Conservation (phyloP, 2,797 vertebrate genomes). For the Coilia nasus region DNA sequence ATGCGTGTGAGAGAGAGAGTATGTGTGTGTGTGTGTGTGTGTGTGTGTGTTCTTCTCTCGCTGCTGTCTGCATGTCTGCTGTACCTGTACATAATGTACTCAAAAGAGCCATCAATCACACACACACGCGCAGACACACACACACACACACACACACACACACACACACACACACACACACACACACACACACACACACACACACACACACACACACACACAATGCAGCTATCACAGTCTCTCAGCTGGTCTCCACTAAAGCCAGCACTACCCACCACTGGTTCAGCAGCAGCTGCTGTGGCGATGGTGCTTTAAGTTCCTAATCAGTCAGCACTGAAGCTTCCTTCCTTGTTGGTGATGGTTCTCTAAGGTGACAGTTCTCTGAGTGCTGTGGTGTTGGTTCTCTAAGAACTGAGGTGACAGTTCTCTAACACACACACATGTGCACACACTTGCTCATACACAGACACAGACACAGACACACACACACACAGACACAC, state of each 20-base stretch:
- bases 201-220: background rate
- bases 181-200: slow-evolving; percentile 1
- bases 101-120: too few relatives aligned
- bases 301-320: too few relatives aligned
- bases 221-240: too few relatives aligned
- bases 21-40: background rate
- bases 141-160: background rate
- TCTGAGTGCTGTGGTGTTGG: too few relatives aligned
- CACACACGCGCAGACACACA: background rate
- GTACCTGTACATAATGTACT: background rate
- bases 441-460: background rate
- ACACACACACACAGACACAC: background rate
- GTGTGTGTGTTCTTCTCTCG: background rate
- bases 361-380: too few relatives aligned
- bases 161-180: background rate
- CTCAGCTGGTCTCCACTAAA: too few relatives aligned
- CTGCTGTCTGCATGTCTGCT: background rate
- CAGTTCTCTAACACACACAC: background rate
- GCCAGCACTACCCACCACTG: too few relatives aligned
- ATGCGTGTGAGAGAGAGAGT: background rate
- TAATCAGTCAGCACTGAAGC: too few relatives aligned
- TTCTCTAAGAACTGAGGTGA: too few relatives aligned
- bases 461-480: background rate
- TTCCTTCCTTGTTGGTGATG: too few relatives aligned
- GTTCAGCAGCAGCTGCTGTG: too few relatives aligned